These are phyloP conservation scores for Leuciscus idus DNA, from an alignment of 2,113 vertebrate species.

Conservation along the genomic window DNA sequence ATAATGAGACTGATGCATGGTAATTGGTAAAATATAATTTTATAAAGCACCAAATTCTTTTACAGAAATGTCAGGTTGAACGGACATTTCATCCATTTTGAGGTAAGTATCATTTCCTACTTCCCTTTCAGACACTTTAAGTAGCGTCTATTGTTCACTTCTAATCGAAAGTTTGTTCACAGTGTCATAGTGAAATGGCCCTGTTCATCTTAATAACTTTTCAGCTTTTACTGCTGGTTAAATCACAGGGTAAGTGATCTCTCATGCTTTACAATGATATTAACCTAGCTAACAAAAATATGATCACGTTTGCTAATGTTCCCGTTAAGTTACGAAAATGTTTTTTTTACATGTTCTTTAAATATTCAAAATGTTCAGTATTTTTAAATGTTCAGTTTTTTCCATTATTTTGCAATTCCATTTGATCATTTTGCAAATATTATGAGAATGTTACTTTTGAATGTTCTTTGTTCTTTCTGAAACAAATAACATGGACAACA, in stretches of 20 bases:
- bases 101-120: neutral
- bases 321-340: too few relatives aligned
- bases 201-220: neutral
- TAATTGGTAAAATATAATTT: neutral
- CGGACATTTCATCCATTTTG: neutral
- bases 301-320: too few relatives aligned
- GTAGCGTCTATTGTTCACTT: neutral
- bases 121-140: neutral
- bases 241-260: neutral
- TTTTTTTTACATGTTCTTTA: too few relatives aligned
- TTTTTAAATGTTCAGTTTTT: too few relatives aligned
- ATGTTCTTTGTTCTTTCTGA: too few relatives aligned
- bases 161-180: neutral
- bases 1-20: neutral
- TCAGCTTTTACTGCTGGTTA: neutral
- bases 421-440: too few relatives aligned
- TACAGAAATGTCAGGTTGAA: neutral
- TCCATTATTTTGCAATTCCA: too few relatives aligned
- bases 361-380: too few relatives aligned
- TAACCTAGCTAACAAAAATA: neutral
- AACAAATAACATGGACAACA: too few relatives aligned
- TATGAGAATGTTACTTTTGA: too few relatives aligned
- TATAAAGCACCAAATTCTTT: neutral
- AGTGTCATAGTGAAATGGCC: neutral
- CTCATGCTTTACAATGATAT: neutral